Conservation (phyloP, 2,797 vertebrate species). For the Tokudaia tokunoshimensis region DNA sequence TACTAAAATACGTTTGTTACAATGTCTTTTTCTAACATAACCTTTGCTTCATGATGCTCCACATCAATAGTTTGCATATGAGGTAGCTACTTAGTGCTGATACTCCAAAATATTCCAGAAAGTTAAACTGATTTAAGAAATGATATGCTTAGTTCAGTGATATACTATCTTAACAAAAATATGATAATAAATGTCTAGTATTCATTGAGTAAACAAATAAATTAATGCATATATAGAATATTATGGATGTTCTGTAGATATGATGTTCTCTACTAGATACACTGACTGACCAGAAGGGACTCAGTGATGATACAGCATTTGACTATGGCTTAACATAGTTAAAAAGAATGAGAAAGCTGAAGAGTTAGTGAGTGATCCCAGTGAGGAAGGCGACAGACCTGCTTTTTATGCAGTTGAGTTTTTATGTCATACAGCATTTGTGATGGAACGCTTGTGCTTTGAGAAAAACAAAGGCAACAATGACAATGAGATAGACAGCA, state of each 20-base stretch:
- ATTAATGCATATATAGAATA: background rate
- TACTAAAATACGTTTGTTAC: background rate
- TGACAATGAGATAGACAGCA: background rate
- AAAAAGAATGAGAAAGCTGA: background rate
- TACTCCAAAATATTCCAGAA: background rate
- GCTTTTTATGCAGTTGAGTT: background rate
- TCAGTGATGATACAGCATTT: background rate
- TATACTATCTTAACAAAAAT: background rate
- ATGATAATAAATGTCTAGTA: background rate
- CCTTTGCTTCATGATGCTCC: background rate
- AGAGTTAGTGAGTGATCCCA: background rate
- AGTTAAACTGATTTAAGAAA: background rate
- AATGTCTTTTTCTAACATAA: background rate
- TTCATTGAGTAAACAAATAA: background rate
- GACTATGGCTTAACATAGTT: background rate
- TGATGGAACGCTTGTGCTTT: background rate
- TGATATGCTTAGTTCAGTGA: background rate
- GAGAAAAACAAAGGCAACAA: background rate
- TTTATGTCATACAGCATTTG: background rate
- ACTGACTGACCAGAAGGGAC: background rate
- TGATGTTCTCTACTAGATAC: background rate
- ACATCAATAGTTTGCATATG: background rate
- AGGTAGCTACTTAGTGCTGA: background rate
- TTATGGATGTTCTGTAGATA: background rate
- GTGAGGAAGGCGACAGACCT: background rate